phyloP scores from a whole-genome alignment of 1,140 invertebrate genomes.

The Tribolium castaneum region DNA sequence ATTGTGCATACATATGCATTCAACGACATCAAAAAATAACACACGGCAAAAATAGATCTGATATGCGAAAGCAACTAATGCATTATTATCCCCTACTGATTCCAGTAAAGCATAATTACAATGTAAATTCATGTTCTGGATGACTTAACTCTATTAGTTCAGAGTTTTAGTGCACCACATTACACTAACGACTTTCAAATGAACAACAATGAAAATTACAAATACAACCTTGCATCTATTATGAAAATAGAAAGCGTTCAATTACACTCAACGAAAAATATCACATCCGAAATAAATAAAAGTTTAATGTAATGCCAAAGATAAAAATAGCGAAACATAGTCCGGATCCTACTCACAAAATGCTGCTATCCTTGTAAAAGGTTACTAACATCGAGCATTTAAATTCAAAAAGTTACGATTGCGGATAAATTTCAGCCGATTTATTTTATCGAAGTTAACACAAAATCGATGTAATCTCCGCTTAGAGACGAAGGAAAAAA shows the following conservation, averaged over 20 bases:
- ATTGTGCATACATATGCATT: neutral
- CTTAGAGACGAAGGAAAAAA: neutral
- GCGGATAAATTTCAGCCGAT: slow-evolving; percentile 3
- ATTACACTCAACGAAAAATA: neutral
- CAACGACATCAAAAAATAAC: neutral
- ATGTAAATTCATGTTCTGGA: slow-evolving; percentile 1
- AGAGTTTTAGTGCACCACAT: neutral
- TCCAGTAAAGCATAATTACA: neutral
- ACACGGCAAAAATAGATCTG: neutral
- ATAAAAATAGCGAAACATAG: slow-evolving; percentile 13
- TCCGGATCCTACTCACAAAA: slow-evolving; percentile 2
- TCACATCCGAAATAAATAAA: slow-evolving; percentile 31
- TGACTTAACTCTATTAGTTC: slow-evolving; percentile 6
- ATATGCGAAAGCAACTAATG: neutral
- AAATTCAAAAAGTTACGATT: slow-evolving; percentile 25
- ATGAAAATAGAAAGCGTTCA: slow-evolving; percentile 1
- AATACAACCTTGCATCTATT: neutral
- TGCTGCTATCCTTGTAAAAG: slow-evolving; percentile 31
- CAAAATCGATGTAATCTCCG: slow-evolving; percentile 11
- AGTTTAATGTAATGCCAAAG: neutral
- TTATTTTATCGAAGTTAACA: slow-evolving; percentile 23
- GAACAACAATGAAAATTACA: neutral
- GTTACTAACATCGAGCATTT: slow-evolving; percentile 31
- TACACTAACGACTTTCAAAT: neutral
- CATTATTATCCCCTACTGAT: neutral